A percentile compares a stretch with the other conserved stretches of the same genome.
Conservation (phyloP, 2,797 vertebrate species). For the Sandelia bainsii region DNA sequence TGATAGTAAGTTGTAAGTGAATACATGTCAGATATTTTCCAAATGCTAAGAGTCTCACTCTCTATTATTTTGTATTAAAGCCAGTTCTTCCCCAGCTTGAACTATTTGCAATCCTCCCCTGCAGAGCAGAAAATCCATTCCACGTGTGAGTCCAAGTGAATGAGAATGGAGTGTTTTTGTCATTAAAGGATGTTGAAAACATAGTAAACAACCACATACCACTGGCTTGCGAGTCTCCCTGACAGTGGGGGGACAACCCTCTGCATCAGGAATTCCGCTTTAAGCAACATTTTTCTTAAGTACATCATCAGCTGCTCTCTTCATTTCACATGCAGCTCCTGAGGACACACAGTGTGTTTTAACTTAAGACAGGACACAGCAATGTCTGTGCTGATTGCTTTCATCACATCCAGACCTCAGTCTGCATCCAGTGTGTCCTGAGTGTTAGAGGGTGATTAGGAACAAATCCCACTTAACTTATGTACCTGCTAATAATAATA, state of each 20-base stretch:
- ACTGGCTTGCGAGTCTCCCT: constrained; percentile 12
- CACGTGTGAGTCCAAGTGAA: constrained; percentile 16
- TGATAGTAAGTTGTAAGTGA: constrained; percentile 19
- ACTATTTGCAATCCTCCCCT: constrained; percentile 36
- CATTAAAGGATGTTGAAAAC: constrained; percentile 41
- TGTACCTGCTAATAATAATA: neutral
- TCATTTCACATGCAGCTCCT: constrained; percentile 40
- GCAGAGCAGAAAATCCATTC: constrained; percentile 39
- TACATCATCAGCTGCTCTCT: constrained; percentile 27
- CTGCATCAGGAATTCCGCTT: constrained; percentile 17
- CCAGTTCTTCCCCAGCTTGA: constrained; percentile 18
- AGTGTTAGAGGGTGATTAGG: constrained; percentile 6
- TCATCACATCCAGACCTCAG: constrained; percentile 35
- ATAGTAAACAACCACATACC: constrained; percentile 48
- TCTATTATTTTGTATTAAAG: constrained; percentile 13
- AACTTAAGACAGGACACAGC: constrained; percentile 36
- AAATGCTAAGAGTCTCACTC: constrained; percentile 16
- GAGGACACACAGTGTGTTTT: constrained; percentile 35
- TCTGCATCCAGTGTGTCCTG: constrained; percentile 13
- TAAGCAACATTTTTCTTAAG: constrained; percentile 10
- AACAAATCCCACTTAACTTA: constrained; percentile 21
- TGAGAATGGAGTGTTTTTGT: constrained; percentile 47
- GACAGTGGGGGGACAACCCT: constrained; percentile 21
- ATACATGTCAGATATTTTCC: constrained; percentile 39
- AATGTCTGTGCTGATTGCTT: constrained; percentile 31